Evolutionary conservation across 2,113 vertebrate species (phyloP).

Genomic region (Ptychochromis oligacanthus): DNA sequence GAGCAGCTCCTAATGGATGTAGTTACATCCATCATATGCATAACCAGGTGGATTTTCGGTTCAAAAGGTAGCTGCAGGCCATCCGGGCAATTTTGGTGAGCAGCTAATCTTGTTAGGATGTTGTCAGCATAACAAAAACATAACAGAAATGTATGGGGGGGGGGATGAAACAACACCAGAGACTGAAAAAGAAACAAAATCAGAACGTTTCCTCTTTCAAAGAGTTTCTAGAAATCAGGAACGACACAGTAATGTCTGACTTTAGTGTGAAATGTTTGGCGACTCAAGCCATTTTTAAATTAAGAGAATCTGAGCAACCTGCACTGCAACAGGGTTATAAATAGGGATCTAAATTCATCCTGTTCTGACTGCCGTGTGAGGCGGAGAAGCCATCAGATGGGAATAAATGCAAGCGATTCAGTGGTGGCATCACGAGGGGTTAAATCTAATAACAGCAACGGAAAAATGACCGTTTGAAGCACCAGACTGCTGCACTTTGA

Average conservation of each 20-base stretch:
- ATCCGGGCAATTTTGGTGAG: conserved; percentile 1
- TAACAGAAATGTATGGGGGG: not conserved
- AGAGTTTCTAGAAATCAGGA: not conserved
- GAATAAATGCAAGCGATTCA: conserved; percentile 35
- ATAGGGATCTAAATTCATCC: conserved; percentile 56
- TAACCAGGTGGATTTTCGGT: conserved; percentile 19
- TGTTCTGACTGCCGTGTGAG: conserved; percentile 22
- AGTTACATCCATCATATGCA: conserved; percentile 17
- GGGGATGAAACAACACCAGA: not conserved
- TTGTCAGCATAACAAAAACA: not conserved
- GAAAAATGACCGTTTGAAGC: conserved; percentile 34
- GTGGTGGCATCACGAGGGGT: conserved; percentile 16
- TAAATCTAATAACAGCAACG: conserved; percentile 43
- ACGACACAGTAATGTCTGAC: rapidly evolving
- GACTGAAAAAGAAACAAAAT: too few relatives aligned
- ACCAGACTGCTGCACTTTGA: not conserved
- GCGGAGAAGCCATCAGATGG: conserved; percentile 40
- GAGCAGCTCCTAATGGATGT: conserved; percentile 23
- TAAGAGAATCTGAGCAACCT: conserved; percentile 41
- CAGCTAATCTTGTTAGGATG: not conserved
- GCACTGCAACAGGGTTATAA: conserved; percentile 63
- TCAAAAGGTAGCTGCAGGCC: conserved; percentile 11
- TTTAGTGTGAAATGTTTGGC: not conserved
- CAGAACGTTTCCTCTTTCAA: rapidly evolving
- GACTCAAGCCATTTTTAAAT: conserved; percentile 10